phyloP scores from a whole-genome alignment of 2,888 invertebrate genomes.

The Plemyria rubiginata region DNA sequence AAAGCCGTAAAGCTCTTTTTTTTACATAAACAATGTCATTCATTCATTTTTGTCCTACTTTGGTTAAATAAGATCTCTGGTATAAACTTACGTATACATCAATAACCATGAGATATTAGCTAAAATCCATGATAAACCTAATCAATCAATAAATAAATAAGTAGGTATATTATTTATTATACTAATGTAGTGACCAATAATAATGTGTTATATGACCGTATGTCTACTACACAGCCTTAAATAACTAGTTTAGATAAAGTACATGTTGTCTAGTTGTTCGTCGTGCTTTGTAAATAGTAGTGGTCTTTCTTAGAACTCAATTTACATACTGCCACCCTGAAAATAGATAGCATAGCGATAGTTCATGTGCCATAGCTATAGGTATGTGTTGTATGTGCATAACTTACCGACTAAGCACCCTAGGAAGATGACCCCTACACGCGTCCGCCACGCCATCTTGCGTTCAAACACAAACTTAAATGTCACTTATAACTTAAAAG shows the following conservation, averaged over 20 bases:
- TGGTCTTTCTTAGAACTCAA: slow-evolving; percentile 7
- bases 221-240: too few relatives aligned
- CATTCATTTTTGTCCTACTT: too few relatives aligned
- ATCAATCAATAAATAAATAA: too few relatives aligned
- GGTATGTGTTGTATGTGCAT: slow-evolving; percentile 20
- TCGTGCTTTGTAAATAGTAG: background rate
- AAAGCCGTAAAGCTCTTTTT: too few relatives aligned
- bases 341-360: background rate
- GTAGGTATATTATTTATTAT: too few relatives aligned
- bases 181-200: too few relatives aligned
- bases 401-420: slow-evolving; percentile 75
- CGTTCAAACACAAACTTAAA: slow-evolving; percentile 58
- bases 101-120: too few relatives aligned
- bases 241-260: background rate
- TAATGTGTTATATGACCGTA: too few relatives aligned
- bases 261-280: background rate
- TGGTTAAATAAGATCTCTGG: too few relatives aligned
- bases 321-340: slow-evolving; percentile 12
- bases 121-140: too few relatives aligned
- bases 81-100: too few relatives aligned
- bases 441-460: slow-evolving; percentile 75
- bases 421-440: slow-evolving; percentile 64
- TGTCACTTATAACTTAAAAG: slow-evolving; percentile 62
- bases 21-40: too few relatives aligned
- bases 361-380: background rate